These are phyloP conservation scores for Callopanchax toddi DNA, from an alignment of 2,113 vertebrate genomes.

Conservation along the genomic window DNA sequence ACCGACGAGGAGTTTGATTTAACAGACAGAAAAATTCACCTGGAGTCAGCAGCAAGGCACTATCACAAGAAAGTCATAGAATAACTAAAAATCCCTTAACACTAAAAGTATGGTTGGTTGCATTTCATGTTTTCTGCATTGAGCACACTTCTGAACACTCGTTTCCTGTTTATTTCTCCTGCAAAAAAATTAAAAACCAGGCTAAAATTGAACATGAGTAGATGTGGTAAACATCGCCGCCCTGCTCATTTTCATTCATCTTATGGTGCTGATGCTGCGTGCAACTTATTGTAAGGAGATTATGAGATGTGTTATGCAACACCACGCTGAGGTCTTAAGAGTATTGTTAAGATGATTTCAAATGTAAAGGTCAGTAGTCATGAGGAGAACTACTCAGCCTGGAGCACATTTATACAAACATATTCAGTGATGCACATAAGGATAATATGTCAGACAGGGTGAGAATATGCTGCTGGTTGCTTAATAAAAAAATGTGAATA, in stretches of 20 bases:
- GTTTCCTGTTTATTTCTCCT: slow-evolving; percentile 40
- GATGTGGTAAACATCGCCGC: slow-evolving; percentile 14
- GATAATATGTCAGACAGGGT: not conserved
- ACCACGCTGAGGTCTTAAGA: slow-evolving; percentile 10
- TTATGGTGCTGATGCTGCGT: slow-evolving; percentile 16
- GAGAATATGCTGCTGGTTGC: not conserved
- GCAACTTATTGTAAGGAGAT: slow-evolving; percentile 11
- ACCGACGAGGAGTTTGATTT: slow-evolving; percentile 57
- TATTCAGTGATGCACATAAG: not conserved
- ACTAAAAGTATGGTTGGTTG: slow-evolving; percentile 58
- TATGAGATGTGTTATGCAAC: slow-evolving; percentile 10
- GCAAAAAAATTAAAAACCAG: slow-evolving; percentile 5
- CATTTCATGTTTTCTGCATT: slow-evolving; percentile 56
- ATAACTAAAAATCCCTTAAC: slow-evolving; percentile 51
- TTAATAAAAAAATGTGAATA: not conserved
- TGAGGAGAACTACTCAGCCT: slow-evolving; percentile 12
- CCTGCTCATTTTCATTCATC: slow-evolving; percentile 4
- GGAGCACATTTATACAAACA: slow-evolving; percentile 5
- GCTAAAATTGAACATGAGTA: slow-evolving; percentile 13
- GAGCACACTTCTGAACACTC: slow-evolving; percentile 37
- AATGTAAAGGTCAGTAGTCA: slow-evolving; percentile 17
- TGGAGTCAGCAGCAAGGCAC: slow-evolving; percentile 35
- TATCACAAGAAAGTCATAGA: slow-evolving; percentile 55
- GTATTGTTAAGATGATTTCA: slow-evolving; percentile 18
- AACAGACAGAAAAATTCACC: slow-evolving; percentile 50